phyloP scores from a whole-genome alignment of 2,797 vertebrate genomes.

The Bucorvus abyssinicus region DNA sequence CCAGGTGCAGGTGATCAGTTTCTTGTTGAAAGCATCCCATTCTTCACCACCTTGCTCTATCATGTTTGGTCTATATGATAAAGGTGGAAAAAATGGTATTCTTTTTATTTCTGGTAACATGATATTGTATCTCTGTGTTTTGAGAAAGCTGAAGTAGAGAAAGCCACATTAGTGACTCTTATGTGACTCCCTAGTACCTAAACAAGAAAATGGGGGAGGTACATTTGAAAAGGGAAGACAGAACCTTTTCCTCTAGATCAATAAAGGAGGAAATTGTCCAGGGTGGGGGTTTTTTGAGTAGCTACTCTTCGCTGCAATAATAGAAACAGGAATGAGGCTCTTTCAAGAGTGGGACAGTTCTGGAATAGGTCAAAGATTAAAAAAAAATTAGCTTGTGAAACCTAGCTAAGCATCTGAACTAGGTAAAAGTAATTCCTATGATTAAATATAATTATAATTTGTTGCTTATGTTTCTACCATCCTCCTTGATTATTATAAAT shows the following conservation, averaged over 20 bases:
- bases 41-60: not conserved
- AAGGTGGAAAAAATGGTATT: not conserved
- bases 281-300: not conserved
- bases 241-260: not conserved
- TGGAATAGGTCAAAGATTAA: not conserved
- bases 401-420: not conserved
- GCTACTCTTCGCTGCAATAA: not conserved
- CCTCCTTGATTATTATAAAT: not conserved
- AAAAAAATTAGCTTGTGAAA: not conserved
- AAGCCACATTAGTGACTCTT: rapidly evolving
- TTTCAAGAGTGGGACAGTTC: not conserved
- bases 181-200: not conserved
- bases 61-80: not conserved
- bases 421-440: not conserved
- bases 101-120: not conserved
- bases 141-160: not conserved
- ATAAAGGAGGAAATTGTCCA: not conserved
- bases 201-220: not conserved
- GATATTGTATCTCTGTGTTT: not conserved
- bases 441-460: not conserved
- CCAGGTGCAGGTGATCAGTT: not conserved
- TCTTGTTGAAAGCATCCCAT: not conserved
- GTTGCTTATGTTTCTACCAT: not conserved
- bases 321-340: not conserved
- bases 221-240: not conserved